Base-by-base conservation (phyloP, 2,888 invertebrate genomes). In the Epirrhoe alternata region DNA sequence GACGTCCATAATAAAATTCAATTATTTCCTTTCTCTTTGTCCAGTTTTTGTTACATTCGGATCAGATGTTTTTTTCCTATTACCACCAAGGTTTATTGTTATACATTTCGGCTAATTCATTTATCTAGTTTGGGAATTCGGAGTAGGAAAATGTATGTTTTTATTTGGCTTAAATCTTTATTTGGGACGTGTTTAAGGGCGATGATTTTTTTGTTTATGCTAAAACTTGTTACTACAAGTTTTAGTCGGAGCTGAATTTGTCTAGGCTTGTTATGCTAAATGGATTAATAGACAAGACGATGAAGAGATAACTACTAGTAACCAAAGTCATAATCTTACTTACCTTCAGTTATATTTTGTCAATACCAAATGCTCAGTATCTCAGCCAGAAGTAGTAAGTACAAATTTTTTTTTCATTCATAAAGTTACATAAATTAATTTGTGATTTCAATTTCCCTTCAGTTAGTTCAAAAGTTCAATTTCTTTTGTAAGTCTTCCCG, bases 1-100 rank as follows among this genome's bases (percentile, higher is more conserved):
- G 75, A 80, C 76, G 77, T 75, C 76, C 74, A 73, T 78, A 82
- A 78, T 80, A 82, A 82, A 86, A 85, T 84, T 84, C 82, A 85
- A 85, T 85, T 85, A 84, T 84, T 76, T 78, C 68, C 69, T 74
- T 58, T 66, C 75, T 77, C 74, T 65, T 70, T 75, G 75, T 78
- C 77, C 75, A 74, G 71, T 75, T 76, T 74, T 75, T 80, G 76
- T 77, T 76, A 74, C 73, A 75, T 75, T 77, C 70, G 69, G 77
- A 77, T 74, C 74, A 71, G 70, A 67, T 68, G 72, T 77, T 77
- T 77, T 50, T 78, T 77, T 73, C 70, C 69, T 77, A 76, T 76
- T 74, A 77, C 64, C 12, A 61, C 71, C 70, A 72, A 71, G 62
- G 70, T 77, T 79, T 77, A 77, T 74, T 82, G 75, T 77, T 76